These are phyloP conservation scores for Ginglymostoma cirratum DNA, from an alignment of 2,113 vertebrate genomes.

Conservation along the genomic window DNA sequence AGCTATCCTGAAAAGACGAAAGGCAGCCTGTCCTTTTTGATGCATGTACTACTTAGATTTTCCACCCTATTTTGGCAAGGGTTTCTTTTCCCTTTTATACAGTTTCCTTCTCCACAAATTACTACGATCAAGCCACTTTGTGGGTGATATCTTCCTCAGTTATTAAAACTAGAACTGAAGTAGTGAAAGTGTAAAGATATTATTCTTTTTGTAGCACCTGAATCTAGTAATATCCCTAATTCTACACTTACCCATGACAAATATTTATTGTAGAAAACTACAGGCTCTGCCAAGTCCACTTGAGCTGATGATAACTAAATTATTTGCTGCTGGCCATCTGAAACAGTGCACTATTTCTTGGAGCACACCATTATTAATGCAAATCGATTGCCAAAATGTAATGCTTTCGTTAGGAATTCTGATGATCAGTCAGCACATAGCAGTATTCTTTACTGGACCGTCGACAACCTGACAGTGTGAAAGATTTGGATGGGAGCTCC, in stretches of 20 bases:
- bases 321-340: background rate
- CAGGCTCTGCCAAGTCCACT: background rate
- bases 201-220: background rate
- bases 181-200: background rate
- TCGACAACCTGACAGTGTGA: background rate
- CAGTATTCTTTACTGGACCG: background rate
- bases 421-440: background rate
- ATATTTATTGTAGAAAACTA: background rate
- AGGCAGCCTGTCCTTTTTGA: background rate
- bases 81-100: background rate
- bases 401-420: background rate
- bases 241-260: background rate
- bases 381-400: slow-evolving; percentile 3
- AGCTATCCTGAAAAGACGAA: background rate
- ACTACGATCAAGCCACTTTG: background rate
- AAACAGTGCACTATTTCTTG: slow-evolving; percentile 9
- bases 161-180: background rate
- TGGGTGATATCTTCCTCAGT: background rate
- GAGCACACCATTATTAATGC: background rate
- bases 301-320: background rate
- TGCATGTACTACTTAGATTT: background rate
- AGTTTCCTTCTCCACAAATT: background rate
- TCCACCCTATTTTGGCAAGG: background rate
- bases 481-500: background rate
- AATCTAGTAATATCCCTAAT: slow-evolving; percentile 8